Evolutionary conservation across 92 coral and sea anemone genomes (phyloP), one percentile per base, ranked within the genome.

Genomic region (Zoanthus sansibaricus): DNA sequence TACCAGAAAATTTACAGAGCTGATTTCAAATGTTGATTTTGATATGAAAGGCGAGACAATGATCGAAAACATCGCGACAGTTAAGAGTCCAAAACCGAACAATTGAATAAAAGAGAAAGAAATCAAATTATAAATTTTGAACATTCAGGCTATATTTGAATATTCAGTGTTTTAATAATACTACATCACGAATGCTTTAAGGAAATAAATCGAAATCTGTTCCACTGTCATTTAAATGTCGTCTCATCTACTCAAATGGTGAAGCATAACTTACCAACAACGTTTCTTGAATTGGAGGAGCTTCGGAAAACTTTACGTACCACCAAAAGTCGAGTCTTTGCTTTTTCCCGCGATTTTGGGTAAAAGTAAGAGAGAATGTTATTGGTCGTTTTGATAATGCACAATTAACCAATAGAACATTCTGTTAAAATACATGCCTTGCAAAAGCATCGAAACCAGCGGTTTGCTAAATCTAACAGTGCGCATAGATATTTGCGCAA

Each of bases 321-420:
- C 72, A 8, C 3, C 42, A 47, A 9, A 69, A 49, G 15, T 9
- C 47, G 20, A 31, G 82, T 47, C 8, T 67, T 90, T 93, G 79
- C 79, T 84, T 87, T 94, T 94, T 94, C 98, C 93, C 98, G 98
- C 98, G 98, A 92, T 12, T 51, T 79, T 67, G 20, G 37, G 18
- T 12, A 67, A 58, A 86, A 20, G 68, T 17, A 91, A 75, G 82
- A 78, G 75, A 13, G 72, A 13, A 73, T 11, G 3, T 80, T 42
- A 91, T 94, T 94, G 98, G 98, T 11, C 87, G 12, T 14, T 10
- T 10, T 61, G 18, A 9, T 37, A 7, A 33, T 13, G 5, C 45
- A 15, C 5, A 8, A 67, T 12, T 25, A 79, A 8, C 96, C 96
- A 91, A 94, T 87, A 5, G 59, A 54, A 87, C 68, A 30, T 25